Evolutionary conservation across 2,888 invertebrate genomes (phyloP), one percentile per base, ranked within the genome.

Genomic region (Rhopalosiphum nymphaeae): DNA sequence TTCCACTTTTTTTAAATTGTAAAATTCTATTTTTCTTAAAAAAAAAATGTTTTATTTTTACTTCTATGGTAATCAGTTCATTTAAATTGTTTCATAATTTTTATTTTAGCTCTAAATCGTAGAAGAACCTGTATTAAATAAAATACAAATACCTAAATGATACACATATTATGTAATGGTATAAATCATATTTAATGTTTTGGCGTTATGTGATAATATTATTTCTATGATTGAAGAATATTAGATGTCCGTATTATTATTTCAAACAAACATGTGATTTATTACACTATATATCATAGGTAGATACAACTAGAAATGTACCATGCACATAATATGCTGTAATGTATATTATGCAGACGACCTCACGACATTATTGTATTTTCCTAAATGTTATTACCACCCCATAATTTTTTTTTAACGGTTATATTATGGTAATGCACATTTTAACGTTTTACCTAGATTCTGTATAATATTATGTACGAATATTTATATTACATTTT

Each of bases 161-260:
- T 36, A 67, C 16, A 67, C 67, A 7, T 36, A 67, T 36, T 67
- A 36, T 67, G 5, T n/a, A 21, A 36, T 21, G 21, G 4, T 0
- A 36, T 67, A 67, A 67, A 67, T 67, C 36, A 67, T n/a, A 67
- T 36, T 67, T 67, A 67, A 67, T 67, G 67, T 67, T 36, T 67
- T 67, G 36, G 16, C 21, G 67, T 67, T 67, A 7, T 67, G 67
- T 5, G 67, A 67, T 67, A 67, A 67, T 36, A 67, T 67, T 36
- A 67, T 67, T n/a, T 67, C 67, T 67, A 36, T 67, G 67, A 67
- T 67, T 67, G 67, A 67, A 67, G 67, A 67, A 67, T 21, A 67
- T 67, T 36, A 67, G 67, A 67, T 21, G 67, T 67, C 16, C 67
- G 36, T 67, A 67, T 16, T 67, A 67, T 67, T n/a, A 67, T 67